phyloP scores from a whole-genome alignment of 2,113 vertebrate species.

The Rallus limicola region DNA sequence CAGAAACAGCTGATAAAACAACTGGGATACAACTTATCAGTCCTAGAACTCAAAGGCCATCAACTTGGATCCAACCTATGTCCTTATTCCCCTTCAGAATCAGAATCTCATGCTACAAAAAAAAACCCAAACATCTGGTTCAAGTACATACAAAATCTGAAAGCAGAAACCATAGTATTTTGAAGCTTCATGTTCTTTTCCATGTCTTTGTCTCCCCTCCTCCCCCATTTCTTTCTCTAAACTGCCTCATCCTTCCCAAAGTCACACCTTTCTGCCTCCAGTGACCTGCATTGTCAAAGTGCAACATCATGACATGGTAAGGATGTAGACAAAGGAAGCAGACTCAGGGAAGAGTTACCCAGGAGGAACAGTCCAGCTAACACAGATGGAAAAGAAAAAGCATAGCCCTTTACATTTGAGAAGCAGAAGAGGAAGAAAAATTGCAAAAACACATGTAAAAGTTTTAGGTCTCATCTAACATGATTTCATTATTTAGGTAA shows the following conservation, averaged over 20 bases:
- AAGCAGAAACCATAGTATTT: not conserved
- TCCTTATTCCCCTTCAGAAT: not conserved
- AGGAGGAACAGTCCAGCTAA: not conserved
- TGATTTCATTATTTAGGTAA: not conserved
- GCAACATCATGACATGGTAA: fast-evolving
- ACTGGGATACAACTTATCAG: not conserved
- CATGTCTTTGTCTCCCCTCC: not conserved
- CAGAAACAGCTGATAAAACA: not conserved
- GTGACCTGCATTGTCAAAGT: not conserved
- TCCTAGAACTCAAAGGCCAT: not conserved
- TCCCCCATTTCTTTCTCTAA: not conserved
- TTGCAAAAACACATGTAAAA: not conserved
- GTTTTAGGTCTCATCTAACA: not conserved
- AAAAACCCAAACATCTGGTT: not conserved
- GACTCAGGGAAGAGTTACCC: not conserved
- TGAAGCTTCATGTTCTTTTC: not conserved
- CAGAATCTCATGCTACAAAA: no score
- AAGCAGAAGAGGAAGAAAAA: not conserved
- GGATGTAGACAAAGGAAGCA: not conserved
- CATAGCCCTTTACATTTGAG: not conserved
- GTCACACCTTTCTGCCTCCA: not conserved
- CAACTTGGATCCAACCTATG: not conserved
- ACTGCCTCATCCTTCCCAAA: not conserved
- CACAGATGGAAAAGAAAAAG: not conserved
- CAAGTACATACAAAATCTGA: not conserved